Evolutionary conservation across 2,888 invertebrate genomes (phyloP).

Genomic region (Sisyra nigra): DNA sequence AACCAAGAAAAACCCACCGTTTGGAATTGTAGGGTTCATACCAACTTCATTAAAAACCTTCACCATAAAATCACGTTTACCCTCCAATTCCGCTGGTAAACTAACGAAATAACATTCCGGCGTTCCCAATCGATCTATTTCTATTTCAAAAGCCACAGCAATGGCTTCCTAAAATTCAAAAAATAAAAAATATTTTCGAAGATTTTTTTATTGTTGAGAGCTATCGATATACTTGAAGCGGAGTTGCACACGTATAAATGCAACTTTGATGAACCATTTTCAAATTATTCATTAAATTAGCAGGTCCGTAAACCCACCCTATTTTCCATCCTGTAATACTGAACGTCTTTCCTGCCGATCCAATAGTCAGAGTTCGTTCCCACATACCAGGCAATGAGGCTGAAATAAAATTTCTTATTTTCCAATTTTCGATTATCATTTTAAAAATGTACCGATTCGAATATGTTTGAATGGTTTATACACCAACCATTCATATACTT

Average conservation of each 20-base stretch:
- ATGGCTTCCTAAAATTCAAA: slow-evolving; percentile 59
- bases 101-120: slow-evolving; percentile 73
- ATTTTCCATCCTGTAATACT: slow-evolving; percentile 95
- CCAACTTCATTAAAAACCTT: slow-evolving; percentile 61
- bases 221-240: slow-evolving; percentile 44
- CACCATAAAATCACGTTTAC: slow-evolving; percentile 67
- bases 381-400: slow-evolving; percentile 93
- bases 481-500: slow-evolving; percentile 97
- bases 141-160: slow-evolving; percentile 76
- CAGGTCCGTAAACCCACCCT: slow-evolving; percentile 93
- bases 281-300: slow-evolving; percentile 58
- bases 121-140: slow-evolving; percentile 48
- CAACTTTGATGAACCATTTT: slow-evolving; percentile 89
- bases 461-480: slow-evolving; percentile 71
- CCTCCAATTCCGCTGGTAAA: slow-evolving; percentile 53
- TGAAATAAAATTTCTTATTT: slow-evolving; percentile 19
- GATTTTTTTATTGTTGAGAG: not conserved
- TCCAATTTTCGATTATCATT: not conserved
- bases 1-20: slow-evolving; percentile 94
- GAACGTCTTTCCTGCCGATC: slow-evolving; percentile 96
- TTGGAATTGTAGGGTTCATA: slow-evolving; percentile 82
- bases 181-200: slow-evolving; percentile 12
- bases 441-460: slow-evolving; percentile 56
- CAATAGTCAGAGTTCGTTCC: slow-evolving; percentile 92
- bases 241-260: slow-evolving; percentile 81